Percentiles rank a stretch among this genome's conserved stretches.
These are phyloP conservation scores for Stigmatopora nigra DNA, from an alignment of 2,113 vertebrate species.

Conservation along the genomic window DNA sequence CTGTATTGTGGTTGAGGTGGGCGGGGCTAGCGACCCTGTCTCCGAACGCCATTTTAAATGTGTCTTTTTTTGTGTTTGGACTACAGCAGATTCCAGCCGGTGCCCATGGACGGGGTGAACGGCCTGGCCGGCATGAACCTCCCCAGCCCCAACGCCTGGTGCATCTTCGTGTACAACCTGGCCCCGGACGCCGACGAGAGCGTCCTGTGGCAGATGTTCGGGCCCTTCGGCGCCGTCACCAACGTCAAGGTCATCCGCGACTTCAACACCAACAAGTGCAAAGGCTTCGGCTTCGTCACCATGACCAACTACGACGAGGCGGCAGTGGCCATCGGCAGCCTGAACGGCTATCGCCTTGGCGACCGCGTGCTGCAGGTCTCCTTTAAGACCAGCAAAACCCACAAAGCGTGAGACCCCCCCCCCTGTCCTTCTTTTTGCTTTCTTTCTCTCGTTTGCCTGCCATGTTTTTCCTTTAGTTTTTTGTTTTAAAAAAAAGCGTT, in stretches of 20 bases:
- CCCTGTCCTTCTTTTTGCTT: neutral
- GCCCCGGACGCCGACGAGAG: conserved; percentile 96
- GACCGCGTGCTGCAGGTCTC: conserved; percentile 98
- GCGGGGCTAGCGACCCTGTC: neutral
- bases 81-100: conserved; percentile 88
- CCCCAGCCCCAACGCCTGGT: conserved; percentile 95
- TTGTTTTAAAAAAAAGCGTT: neutral
- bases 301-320: conserved; percentile 99
- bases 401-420: conserved; percentile 74
- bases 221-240: conserved; percentile 95
- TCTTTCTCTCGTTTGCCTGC: no score
- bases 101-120: conserved; percentile 98
- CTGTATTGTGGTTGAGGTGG: no score
- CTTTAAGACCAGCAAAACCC: conserved; percentile 99
- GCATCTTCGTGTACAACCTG: conserved; percentile 99
- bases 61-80: conserved; percentile 40
- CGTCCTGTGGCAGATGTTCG: conserved; percentile 99
- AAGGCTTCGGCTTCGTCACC: conserved; percentile 99
- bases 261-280: conserved; percentile 99
- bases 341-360: conserved; percentile 97
- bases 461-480: neutral
- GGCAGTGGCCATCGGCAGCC: conserved; percentile 96
- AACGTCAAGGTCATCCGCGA: conserved; percentile 99
- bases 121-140: conserved; percentile 97
- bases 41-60: conserved; percentile 9